Evolutionary conservation across 2,797 vertebrate genomes (phyloP), one percentile per base, ranked within the genome.

Genomic region (Octomys mimax): DNA sequence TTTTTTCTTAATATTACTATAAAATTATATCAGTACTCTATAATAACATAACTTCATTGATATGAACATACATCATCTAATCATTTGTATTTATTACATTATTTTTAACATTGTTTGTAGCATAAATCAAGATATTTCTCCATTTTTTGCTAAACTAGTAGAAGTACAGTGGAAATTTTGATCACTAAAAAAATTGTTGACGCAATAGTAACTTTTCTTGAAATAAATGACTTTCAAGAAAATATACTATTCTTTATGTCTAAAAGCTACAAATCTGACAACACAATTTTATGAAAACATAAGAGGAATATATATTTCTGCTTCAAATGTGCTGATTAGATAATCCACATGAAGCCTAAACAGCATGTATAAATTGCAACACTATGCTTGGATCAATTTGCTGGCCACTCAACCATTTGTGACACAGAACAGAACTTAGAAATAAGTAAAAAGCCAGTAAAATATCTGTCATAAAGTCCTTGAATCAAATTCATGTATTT

Each of bases 161-260:
- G 52, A 93, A 89, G 28, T 36, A 89, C 4, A 92, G 26, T 80
- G 80, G 22, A 78, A 26, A 91, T 75, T 95, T 90, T 93, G 26
- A 75, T 94, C 26, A 90, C 78, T 91, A 7, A 66, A 11, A 49
- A 10, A 49, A 10, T 49, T 49, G 42, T 42, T 42, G 42, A 92
- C 91, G n/a, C 85, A 24, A 28, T 59, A 86, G 9, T 70, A 94
- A 95, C 92, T 89, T 33, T 91, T 95, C 46, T 75, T 92, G 39
- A 95, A 96, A 36, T 75, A 39, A 92, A 21, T 78, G 2, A 13
- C 81, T 98, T 94, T 83, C 66, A 73, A 92, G 85, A 87, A 93
- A 78, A 64, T 93, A 5, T n/a, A 16, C 87, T 85, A 93, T 28
- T 46, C 95, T 70, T n/a, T 92, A 2, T 95, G 49, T 87, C 26